Base-by-base conservation (phyloP, 2,113 vertebrate species). In the Astur gentilis region DNA sequence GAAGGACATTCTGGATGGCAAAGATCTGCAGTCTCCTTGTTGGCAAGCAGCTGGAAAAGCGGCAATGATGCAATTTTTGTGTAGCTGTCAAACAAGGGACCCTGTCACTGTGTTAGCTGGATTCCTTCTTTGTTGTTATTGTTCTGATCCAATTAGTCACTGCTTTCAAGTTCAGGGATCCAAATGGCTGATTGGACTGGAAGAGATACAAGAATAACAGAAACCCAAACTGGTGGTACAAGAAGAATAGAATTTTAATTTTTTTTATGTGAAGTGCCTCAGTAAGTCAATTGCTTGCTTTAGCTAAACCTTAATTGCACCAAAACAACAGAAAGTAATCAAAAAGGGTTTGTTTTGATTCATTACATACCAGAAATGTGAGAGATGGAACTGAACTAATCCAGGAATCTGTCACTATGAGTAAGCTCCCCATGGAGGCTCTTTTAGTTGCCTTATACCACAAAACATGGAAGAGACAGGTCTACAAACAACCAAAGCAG, bases 61-160 rank as follows among this genome's bases (percentile, higher is more conserved):
- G 91, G 93, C 50, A 90, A 85, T 97, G 95, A 97, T n/a, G 83
- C 93, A 92, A 93, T 89, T 93, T 93, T 83, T 92, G 58, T 54
- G 66, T 84, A 83, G 86, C 87, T 94, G 73, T 94, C 82, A 87
- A 93, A 97, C 97, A 97, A 97, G 91, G 78, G 77, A 90, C 87
- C 60, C 71, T 96, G 94, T 96, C 81, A 95, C 57, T 89, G 64
- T 47, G 34, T 54, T 65, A 93, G 83, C 45, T 94, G 49, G 92
- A 93, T 82, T 89, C 65, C 66, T 82, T 90, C 93, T 96, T 87
- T 94, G 89, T 61, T 82, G 61, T 71, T 64, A 95, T 97, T 97
- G 79, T 97, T 93, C 65, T 87, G 91, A 92, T 79, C 94, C 81
- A 95, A 32, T 93, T 95, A 95, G 87, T 97, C 95, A 94, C 55